phyloP scores from a whole-genome alignment of 1,140 invertebrate genomes.

The Protaetia brevitarsis region DNA sequence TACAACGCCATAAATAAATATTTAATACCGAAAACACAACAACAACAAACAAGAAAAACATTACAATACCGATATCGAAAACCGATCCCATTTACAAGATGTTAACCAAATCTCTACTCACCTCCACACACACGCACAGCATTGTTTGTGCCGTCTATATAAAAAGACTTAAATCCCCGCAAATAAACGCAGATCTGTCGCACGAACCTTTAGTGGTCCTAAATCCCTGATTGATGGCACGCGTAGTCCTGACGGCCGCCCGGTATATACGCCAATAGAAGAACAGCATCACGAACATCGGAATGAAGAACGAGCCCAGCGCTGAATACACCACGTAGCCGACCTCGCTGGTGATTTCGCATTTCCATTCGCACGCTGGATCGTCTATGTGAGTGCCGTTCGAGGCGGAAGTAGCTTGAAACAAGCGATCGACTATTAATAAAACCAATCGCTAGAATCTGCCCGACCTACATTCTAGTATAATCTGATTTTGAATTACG shows the following conservation, averaged over 20 bases:
- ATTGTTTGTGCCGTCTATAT: too few relatives aligned
- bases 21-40: too few relatives aligned
- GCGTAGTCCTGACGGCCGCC: constrained; percentile 84
- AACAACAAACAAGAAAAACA: too few relatives aligned
- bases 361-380: constrained; percentile 75
- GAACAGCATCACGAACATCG: constrained; percentile 94
- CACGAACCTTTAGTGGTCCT: constrained; percentile 78
- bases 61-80: too few relatives aligned
- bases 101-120: too few relatives aligned
- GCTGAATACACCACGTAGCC: constrained; percentile 85
- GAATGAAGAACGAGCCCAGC: constrained; percentile 93
- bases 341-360: constrained; percentile 85
- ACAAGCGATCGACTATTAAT: background rate
- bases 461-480: background rate
- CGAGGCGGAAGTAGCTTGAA: background rate
- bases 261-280: constrained; percentile 96
- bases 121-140: too few relatives aligned
- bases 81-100: too few relatives aligned
- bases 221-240: constrained; percentile 88
- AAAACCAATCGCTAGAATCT: constrained; percentile 5
- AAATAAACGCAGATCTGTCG: too few relatives aligned
- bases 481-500: background rate
- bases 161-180: too few relatives aligned
- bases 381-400: constrained; percentile 31
- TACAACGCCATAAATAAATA: too few relatives aligned